phyloP scores from a whole-genome alignment of 1,140 invertebrate genomes.

The Belonocnema kinseyi region DNA sequence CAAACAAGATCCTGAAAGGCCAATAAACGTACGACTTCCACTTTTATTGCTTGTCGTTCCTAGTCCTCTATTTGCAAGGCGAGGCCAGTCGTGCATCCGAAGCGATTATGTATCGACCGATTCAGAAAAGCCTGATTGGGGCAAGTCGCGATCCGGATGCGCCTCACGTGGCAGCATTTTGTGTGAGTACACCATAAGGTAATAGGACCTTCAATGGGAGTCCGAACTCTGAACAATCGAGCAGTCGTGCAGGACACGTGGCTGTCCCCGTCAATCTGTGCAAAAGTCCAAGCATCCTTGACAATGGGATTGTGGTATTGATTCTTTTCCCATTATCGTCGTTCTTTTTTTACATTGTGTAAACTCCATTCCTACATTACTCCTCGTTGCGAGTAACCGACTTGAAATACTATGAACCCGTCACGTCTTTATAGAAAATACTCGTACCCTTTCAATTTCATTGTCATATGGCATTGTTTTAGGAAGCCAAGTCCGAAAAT shows the following conservation, averaged over 20 bases:
- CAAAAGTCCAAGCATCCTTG: not conserved
- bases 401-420: not conserved
- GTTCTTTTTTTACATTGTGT: not conserved
- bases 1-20: slow-evolving; percentile 3
- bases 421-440: not conserved
- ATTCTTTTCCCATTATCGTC: not conserved
- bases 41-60: slow-evolving; percentile 5
- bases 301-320: not conserved
- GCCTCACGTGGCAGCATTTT: not conserved
- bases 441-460: too few species aligned
- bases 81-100: not conserved
- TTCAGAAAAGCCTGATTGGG: not conserved
- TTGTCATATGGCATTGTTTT: too few species aligned
- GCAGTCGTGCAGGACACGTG: not conserved
- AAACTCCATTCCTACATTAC: not conserved
- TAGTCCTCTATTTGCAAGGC: slow-evolving; percentile 5
- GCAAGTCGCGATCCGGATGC: slow-evolving; percentile 7
- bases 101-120: not conserved
- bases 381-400: not conserved
- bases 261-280: not conserved
- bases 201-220: not conserved
- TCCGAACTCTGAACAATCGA: not conserved
- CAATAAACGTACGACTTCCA: slow-evolving; percentile 5
- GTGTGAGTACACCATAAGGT: slow-evolving; percentile 5
- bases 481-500: too few species aligned